Evolutionary conservation across 2,888 invertebrate species (phyloP), one percentile per base, ranked within the genome.

Genomic region (Philaethria dido): DNA sequence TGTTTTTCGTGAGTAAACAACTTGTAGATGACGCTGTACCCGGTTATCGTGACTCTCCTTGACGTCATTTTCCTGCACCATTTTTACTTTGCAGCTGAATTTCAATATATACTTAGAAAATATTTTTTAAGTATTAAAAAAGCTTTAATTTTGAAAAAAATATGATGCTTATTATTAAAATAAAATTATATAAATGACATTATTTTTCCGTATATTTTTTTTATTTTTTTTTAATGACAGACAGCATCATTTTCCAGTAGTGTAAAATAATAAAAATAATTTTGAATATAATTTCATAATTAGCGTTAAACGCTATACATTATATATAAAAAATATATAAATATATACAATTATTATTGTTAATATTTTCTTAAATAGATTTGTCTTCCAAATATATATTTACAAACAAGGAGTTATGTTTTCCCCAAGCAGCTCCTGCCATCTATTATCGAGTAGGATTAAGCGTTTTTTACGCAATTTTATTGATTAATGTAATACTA

Each of bases 81-180:
- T 86, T 55, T 62, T 75, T 13, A 45, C 13, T 25, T 60, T 44
- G 52, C 4, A 33, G 50, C 25, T 52, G 29, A 52, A 11, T 33
- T 33, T 11, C 3, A 36, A 52, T 45, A 4, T 39, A 39, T 55
- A 29, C 44, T 29, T 25, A 45, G n/a, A 60, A 45, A 45, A 60
- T 29, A 25, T 18, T 60, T 18, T 60, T 59, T 45, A 44, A 45
- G 13, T 44, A 45, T 14, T 18, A 48, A 50, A n/a, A 44, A 33
- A 66, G 84, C 85, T 74, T 71, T 79, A 86, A 88, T 87, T 88
- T 84, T 42, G 83, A 81, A 82, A 81, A 80, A 78, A 67, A 64
- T 36, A 48, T 25, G 62, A 64, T 20, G 16, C 14, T 48, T 47
- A 33, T 44, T n/a, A 50, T 20, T 62, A 62, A 47, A 60, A 55